Percentiles rank a stretch among this genome's conserved stretches.
These are phyloP conservation scores for Ctenomys sociabilis DNA, from an alignment of 2,113 vertebrate genomes.

Conservation along the genomic window DNA sequence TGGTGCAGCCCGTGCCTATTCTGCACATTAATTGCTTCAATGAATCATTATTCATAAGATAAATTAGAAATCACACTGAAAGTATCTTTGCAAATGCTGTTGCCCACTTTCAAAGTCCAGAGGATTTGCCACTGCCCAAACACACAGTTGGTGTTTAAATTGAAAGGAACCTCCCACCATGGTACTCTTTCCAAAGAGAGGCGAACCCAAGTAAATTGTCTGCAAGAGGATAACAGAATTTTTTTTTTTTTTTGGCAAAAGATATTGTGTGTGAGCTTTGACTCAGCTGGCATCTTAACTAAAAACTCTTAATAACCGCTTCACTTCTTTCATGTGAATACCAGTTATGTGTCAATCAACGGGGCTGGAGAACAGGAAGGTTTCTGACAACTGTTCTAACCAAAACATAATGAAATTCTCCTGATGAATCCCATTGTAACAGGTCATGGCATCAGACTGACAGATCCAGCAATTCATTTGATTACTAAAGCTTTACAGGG, in stretches of 20 bases:
- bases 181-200: slow-evolving; percentile 56
- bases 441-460: slow-evolving; percentile 66
- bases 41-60: slow-evolving; percentile 30
- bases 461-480: slow-evolving; percentile 72
- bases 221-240: neutral
- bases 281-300: slow-evolving; percentile 42
- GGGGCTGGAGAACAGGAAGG: slow-evolving; percentile 41
- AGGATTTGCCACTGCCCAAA: slow-evolving; percentile 45
- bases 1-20: neutral
- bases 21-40: slow-evolving; percentile 15
- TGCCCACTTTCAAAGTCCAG: neutral
- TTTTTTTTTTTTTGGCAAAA: slow-evolving; percentile 48
- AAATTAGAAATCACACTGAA: slow-evolving; percentile 53
- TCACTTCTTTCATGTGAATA: slow-evolving; percentile 33
- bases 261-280: neutral
- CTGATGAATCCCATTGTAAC: slow-evolving; percentile 75
- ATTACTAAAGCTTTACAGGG: slow-evolving; percentile 69
- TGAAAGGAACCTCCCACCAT: neutral
- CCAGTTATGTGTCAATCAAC: slow-evolving; percentile 53
- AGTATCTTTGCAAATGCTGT: slow-evolving; percentile 3
- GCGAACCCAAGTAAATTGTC: slow-evolving; percentile 18
- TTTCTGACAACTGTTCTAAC: slow-evolving; percentile 78
- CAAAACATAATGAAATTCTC: slow-evolving; percentile 80
- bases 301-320: slow-evolving; percentile 69
- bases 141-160: slow-evolving; percentile 45